Evolutionary conservation across 2,888 invertebrate species (phyloP), one percentile per base, ranked within the genome.

Genomic region (Gymnoscelis rufifasciata): DNA sequence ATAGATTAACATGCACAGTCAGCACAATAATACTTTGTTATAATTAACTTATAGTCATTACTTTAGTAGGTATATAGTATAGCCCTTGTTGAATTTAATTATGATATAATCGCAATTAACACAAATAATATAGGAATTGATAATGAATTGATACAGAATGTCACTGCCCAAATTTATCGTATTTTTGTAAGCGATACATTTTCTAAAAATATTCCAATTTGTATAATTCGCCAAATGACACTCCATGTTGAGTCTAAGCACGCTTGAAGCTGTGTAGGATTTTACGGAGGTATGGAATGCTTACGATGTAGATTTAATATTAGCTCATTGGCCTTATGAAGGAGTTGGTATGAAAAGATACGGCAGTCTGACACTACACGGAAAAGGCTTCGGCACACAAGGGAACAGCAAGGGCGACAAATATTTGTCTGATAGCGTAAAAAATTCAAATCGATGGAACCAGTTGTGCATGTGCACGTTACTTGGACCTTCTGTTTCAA

Each of bases 221-320:
- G 50, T 54, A 56, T 62, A 66, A 56, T 64, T 69, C 68, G 67
- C 68, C 68, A 59, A 62, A 56, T 57, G 54, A 47, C 55, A 74
- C 76, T 78, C 77, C 71, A 64, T 57, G 72, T 60, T 44, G 78
- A 78, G 74, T 77, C 64, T 76, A 78, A 80, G 72, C 65, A 56
- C 58, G 61, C 56, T 65, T 61, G 47, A 55, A 59, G 57, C 58
- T 54, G 60, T 49, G 49, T 60, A 52, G 48, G 51, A 59, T 59
- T 63, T 58, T 3, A 10, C 2, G 15, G 14, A 14, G n/a, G n/a
- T 13, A 4, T 14, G n/a, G 38, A 42, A 45, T 51, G 55, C 43
- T 40, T 51, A 38, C 13, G 42, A 41, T 27, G 33, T 47, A 41
- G 37, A 15, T 44, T 15, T 42, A 47, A 26, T 36, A 2, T 19